These are phyloP conservation scores for Spicauda simplicius DNA, from an alignment of 2,888 invertebrate species.

Conservation along the genomic window DNA sequence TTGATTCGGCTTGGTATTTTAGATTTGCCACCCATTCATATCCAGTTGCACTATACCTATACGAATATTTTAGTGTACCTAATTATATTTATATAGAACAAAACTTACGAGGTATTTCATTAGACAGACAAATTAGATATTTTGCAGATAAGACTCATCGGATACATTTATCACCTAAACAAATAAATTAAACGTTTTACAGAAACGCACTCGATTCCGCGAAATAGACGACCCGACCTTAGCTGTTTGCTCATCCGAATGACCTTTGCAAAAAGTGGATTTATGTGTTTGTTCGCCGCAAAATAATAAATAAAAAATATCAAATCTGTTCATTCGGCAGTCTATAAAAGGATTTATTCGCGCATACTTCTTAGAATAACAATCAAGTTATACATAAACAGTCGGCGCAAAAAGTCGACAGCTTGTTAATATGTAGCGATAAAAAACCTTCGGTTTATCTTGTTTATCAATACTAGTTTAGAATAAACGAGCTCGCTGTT, in stretches of 20 bases:
- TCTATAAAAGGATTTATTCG: constrained; percentile 43
- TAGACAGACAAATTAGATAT: too few species aligned
- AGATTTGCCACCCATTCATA: too few species aligned
- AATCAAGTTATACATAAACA: constrained; percentile 43
- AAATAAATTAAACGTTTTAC: constrained; percentile 1
- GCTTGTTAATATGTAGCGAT: constrained; percentile 42
- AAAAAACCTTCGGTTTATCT: constrained; percentile 39
- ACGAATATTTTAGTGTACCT: too few species aligned
- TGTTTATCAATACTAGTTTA: constrained; percentile 29
- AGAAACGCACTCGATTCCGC: constrained; percentile 1
- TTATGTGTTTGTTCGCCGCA: constrained; percentile 20
- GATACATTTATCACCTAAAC: not conserved
- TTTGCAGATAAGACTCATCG: too few species aligned
- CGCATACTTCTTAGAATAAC: constrained; percentile 50
- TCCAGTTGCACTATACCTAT: too few species aligned
- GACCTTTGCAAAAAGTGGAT: constrained; percentile 31
- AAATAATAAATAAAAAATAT: constrained; percentile 20
- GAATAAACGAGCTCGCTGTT: constrained; percentile 11
- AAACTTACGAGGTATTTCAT: too few species aligned
- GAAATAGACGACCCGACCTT: constrained; percentile 2
- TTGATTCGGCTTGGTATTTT: too few species aligned
- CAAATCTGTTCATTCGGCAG: constrained; percentile 27
- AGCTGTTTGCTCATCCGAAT: constrained; percentile 13
- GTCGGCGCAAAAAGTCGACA: constrained; percentile 44
- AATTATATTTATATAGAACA: too few species aligned